Base-by-base conservation (phyloP, 2,797 vertebrate genomes). In the Melanotaenia pygmaea region DNA sequence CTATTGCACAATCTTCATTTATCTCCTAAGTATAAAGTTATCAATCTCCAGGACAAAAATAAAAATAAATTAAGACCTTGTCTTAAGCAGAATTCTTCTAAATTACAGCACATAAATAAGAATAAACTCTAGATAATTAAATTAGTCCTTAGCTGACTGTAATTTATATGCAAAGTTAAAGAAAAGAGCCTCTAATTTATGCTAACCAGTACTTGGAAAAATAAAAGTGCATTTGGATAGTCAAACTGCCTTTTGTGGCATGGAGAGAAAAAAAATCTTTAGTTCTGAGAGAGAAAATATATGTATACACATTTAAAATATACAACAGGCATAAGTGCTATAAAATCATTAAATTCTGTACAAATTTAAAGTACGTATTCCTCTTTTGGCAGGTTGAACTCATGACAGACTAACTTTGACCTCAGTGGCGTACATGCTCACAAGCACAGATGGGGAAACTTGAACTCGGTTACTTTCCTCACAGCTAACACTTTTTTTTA, bases 1-100 rank as follows among this genome's bases (percentile, higher is more conserved):
- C 96, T 97, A 98, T 98, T 99, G 96, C 97, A 99, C 96, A 96
- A 93, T 95, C 95, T 95, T 95, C 92, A 95, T 96, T 86, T 95
- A 96, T 96, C 94, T 94, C 94, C 95, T 96, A 96, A 97, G 96
- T 97, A 96, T 92, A 94, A 94, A 93, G 90, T 91, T 92, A 83
- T 90, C 87, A 88, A 93, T 94, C 90, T 93, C 89, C 83, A 70
- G 87, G 79, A 90, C 84, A 92, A 92, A 92, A 90, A 86, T 87
- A 93, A 90, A 72, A 92, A 93, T 94, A 94, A 94, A 94, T 94
- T 94, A 94, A 94, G 92, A 94, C 91, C 77, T 90, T 91, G 81
- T 91, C 83, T 91, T 89, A 86, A 90, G 88, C 89, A 85, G 86
- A 87, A 80, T 87, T 89, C 66, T 88, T 92, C 92, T 91, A 93